Evolutionary conservation across 2,888 invertebrate genomes (phyloP).

Genomic region (Urechis unicinctus): DNA sequence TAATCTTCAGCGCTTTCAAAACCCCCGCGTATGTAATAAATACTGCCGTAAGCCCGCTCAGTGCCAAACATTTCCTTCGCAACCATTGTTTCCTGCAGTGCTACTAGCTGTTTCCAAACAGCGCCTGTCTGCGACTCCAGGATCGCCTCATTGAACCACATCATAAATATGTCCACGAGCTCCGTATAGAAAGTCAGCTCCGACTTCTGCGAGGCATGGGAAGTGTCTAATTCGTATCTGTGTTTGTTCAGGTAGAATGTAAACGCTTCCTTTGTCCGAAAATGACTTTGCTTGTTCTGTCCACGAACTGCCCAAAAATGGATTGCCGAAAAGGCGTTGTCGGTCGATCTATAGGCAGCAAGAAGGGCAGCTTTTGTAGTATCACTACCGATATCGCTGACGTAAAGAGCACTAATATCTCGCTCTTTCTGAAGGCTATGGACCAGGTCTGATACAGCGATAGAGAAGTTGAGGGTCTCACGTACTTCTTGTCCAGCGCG

Average conservation of each 20-base stretch:
- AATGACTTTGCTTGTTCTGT: conserved; percentile 17
- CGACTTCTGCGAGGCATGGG: conserved; percentile 26
- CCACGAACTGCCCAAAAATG: conserved; percentile 27
- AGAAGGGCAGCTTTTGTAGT: conserved; percentile 31
- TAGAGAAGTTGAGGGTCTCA: conserved; percentile 18
- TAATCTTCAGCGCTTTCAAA: conserved; percentile 31
- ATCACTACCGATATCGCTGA: conserved; percentile 29
- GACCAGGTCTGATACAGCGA: conserved; percentile 21
- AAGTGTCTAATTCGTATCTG: conserved; percentile 30
- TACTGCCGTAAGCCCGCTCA: conserved; percentile 31
- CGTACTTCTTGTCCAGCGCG: no score
- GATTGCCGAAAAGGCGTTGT: conserved; percentile 27
- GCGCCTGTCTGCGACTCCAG: conserved; percentile 30
- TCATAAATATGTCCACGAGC: conserved; percentile 32
- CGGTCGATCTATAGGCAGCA: conserved; percentile 29
- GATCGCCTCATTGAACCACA: conserved; percentile 50
- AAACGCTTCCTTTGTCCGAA: conserved; percentile 27
- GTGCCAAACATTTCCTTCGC: conserved; percentile 37
- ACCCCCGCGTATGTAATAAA: conserved; percentile 30
- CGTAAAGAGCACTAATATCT: conserved; percentile 35
- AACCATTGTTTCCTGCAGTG: conserved; percentile 33
- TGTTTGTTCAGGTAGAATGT: conserved; percentile 29
- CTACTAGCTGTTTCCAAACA: conserved; percentile 35
- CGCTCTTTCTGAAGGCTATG: conserved; percentile 20
- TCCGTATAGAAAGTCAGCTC: conserved; percentile 35